Evolutionary conservation across 2,888 invertebrate genomes (phyloP).

Genomic region (Theretra japonica): DNA sequence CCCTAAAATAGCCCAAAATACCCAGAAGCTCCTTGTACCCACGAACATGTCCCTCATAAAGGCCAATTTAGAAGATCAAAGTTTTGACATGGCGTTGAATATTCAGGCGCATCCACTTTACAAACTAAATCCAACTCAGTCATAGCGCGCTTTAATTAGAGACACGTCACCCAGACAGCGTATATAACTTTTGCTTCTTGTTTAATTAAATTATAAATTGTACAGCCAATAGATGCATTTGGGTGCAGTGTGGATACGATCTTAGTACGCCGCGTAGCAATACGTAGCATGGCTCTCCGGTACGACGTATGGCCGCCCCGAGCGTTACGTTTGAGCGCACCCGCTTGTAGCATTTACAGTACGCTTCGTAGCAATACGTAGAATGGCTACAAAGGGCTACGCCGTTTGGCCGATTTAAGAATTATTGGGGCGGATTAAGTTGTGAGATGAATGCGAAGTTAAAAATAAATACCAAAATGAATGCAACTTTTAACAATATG

Average conservation of each 20-base stretch:
- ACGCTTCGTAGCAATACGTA: constrained; percentile 13
- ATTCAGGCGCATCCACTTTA: constrained; percentile 25
- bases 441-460: neutral
- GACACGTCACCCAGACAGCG: constrained; percentile 8
- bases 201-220: constrained; percentile 19
- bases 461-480: no score
- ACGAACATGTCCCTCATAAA: constrained; percentile 1
- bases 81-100: constrained; percentile 22
- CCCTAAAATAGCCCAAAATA: neutral
- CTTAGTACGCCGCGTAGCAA: neutral
- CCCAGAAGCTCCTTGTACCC: neutral
- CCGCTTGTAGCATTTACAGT: neutral
- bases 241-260: neutral
- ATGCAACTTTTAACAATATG: no score
- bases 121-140: constrained; percentile 19
- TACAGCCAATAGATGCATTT: constrained; percentile 6
- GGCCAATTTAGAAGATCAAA: constrained; percentile 25
- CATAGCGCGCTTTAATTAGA: constrained; percentile 19
- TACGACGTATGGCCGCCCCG: constrained; percentile 8
- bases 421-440: constrained; percentile 3
- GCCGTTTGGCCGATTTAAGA: constrained; percentile 1
- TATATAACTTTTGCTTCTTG: neutral
- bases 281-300: constrained; percentile 4
- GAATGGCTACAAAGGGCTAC: constrained; percentile 23
- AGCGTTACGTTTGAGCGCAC: neutral